Conservation (phyloP, 2,113 vertebrate genomes). For the Myotis davidii region DNA sequence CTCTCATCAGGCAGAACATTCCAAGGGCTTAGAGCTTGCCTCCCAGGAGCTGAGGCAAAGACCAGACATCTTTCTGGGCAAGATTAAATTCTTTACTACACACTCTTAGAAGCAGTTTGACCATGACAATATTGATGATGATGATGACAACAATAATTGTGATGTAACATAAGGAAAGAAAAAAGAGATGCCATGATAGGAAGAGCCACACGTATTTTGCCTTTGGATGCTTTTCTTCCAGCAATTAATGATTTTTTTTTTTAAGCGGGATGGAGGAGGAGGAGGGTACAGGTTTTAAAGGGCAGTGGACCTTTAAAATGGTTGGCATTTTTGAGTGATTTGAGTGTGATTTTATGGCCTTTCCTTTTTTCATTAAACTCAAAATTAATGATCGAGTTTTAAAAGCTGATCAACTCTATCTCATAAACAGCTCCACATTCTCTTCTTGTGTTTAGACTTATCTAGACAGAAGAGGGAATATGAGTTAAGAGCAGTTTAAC, state of each 20-base stretch:
- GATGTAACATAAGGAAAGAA: neutral
- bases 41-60: neutral
- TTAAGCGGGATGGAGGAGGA: neutral
- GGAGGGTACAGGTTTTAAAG: neutral
- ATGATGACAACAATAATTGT: no score
- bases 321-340: neutral
- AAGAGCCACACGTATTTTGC: neutral
- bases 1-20: neutral
- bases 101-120: neutral
- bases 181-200: neutral
- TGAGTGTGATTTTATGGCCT: neutral
- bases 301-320: neutral
- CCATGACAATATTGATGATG: neutral
- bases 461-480: neutral
- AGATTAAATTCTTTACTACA: neutral
- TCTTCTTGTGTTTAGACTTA: neutral
- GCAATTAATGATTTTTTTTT: neutral
- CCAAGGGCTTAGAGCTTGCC: neutral
- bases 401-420: neutral
- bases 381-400: neutral
- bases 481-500: neutral
- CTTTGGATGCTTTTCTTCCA: neutral
- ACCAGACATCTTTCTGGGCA: neutral
- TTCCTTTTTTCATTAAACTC: neutral
- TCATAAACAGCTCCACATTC: neutral